Base-by-base conservation (phyloP, 2,888 invertebrate genomes). In the Pollenia griseotomentosa region DNA sequence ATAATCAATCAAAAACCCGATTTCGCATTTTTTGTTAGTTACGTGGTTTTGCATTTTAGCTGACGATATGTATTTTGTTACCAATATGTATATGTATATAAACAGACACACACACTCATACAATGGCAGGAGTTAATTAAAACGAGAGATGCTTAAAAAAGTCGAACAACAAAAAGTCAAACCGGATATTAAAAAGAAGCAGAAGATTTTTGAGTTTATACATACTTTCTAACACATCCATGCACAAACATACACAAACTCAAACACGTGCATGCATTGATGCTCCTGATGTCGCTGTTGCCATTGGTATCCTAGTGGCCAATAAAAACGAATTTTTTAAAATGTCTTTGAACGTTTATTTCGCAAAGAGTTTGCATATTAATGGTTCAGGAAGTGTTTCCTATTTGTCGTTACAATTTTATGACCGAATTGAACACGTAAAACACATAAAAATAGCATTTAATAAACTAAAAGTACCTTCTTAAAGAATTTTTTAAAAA, bases 131-230 rank as follows among this genome's bases (percentile, higher is more conserved):
- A 55, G 33, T 33, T 6, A 33, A 33, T 33, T 33, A 42, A 48
- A 61, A 19, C 12, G n/a, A 63, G 23, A 48, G 61, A 48, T 42
- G n/a, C 74, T 40, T 16, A 48, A 11, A 16, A 42, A 63, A 42
- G 61, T 16, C 23, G 5, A 9, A 71, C 14, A 68, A n/a, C 55
- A 59, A 70, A 68, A 59, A 59, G n/a, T 53, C 44, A 44, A 53
- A 70, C 75, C 75, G 83, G 83, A 83, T 83, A 83, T 83, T 70
- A 77, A 77, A 44, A 48, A 11, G n/a, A 78, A 78, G 48, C 55
- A 81, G 51, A 73, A 84, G 65, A 73, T 57, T 65, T 59, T 55
- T 23, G 40, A n/a, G 14, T 55, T 12, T 48, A 40, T 53, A 10
- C 19, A 40, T 53, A 10, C 19, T 5, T 23, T 19, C 23, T 8